Conservation (phyloP, 2,797 vertebrate species). For the Phaenicophaeus curvirostris region DNA sequence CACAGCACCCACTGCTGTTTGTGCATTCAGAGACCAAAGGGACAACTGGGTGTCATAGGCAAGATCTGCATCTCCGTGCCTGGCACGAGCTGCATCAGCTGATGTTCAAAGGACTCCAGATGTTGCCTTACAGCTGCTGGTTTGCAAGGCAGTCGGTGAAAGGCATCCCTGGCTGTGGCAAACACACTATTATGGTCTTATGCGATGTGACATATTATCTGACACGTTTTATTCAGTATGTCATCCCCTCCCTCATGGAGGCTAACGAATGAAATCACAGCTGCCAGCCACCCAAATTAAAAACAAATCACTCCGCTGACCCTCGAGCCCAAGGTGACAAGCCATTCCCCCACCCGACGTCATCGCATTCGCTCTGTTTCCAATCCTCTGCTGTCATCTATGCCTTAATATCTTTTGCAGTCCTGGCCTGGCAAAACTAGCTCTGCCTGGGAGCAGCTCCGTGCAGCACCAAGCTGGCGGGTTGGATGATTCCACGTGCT, state of each 20-base stretch:
- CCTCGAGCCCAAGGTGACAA: not conserved
- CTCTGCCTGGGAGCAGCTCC: not conserved
- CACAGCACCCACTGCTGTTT: no score
- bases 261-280: slow-evolving; percentile 38
- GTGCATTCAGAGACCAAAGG: no score
- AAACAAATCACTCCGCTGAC: slow-evolving; percentile 40
- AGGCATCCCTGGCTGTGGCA: not conserved
- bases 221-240: not conserved
- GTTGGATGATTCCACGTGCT: no score
- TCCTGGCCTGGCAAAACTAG: not conserved
- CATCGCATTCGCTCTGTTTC: not conserved
- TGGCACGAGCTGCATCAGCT: not conserved
- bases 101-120: not conserved
- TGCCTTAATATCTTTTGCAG: not conserved
- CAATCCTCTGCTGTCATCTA: not conserved
- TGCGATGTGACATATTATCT: not conserved
- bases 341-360: not conserved
- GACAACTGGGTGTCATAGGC: accelerated
- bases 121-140: not conserved
- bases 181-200: not conserved
- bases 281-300: slow-evolving; percentile 33
- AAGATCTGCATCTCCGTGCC: not conserved
- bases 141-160: not conserved
- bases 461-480: not conserved
- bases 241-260: not conserved